phyloP scores from a whole-genome alignment of 2,797 vertebrate species.

The Euphonia xanthogaster region DNA sequence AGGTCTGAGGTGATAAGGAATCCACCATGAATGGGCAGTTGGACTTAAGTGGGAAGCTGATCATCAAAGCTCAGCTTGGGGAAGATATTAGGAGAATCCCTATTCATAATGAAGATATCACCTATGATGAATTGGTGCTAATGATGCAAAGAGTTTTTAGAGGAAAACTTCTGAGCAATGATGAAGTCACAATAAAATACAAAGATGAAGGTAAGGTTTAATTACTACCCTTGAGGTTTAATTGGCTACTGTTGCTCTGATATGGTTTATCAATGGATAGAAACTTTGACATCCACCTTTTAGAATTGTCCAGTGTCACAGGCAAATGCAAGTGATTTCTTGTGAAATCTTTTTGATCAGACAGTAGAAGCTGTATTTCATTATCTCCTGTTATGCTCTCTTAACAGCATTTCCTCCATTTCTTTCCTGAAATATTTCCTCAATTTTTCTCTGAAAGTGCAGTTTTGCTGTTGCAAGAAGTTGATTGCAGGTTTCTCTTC shows the following conservation, averaged over 20 bases:
- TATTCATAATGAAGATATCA: slow-evolving; percentile 99
- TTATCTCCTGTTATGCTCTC: background rate
- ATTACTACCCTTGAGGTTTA: background rate
- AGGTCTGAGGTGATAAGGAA: slow-evolving; percentile 43
- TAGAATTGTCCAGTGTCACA: background rate
- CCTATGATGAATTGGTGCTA: slow-evolving; percentile 96
- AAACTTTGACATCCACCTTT: background rate
- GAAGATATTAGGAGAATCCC: slow-evolving; percentile 98
- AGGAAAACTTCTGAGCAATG: slow-evolving; percentile 95
- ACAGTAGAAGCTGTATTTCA: background rate
- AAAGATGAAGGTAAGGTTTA: slow-evolving; percentile 92
- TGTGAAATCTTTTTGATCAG: background rate
- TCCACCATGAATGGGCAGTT: slow-evolving; percentile 95
- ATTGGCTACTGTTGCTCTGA: background rate
- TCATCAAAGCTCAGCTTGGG: slow-evolving; percentile 98
- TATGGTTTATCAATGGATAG: background rate
- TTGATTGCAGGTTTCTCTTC: background rate
- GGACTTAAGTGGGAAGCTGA: slow-evolving; percentile 98
- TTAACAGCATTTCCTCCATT: background rate
- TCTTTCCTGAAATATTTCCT: background rate
- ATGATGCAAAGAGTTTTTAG: slow-evolving; percentile 99
- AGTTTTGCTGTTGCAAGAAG: background rate
- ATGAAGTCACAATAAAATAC: slow-evolving; percentile 98
- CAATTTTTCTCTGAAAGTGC: background rate
- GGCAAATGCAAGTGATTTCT: background rate